Evolutionary conservation across 2,797 vertebrate species (phyloP), one percentile per base, ranked within the genome.

Genomic region (Centropyge bicolor): DNA sequence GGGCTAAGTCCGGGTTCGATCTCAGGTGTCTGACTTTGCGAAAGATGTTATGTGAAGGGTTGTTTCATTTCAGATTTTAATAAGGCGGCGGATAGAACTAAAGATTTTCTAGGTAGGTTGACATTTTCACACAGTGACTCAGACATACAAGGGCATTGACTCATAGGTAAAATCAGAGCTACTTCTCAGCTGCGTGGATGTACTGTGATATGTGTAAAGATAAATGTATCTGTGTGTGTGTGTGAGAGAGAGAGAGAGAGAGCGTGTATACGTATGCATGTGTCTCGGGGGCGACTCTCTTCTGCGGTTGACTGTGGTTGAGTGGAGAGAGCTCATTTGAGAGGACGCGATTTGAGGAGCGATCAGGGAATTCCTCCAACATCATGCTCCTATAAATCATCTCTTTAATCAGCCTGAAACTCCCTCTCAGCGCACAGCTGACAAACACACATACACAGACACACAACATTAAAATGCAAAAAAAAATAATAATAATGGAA

Each of bases 321-420:
- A 90, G 86, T 88, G 74, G 82, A 89, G 74, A 70, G 85, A 90
- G 87, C 86, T 93, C 84, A 92, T 94, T 93, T 91, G 80, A 90
- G 89, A 88, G 91, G 91, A 91, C 73, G 82, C 74, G 81, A 93
- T 93, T 90, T 93, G 83, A 94, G 90, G 88, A 91, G 91, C 74
- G 90, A 92, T 93, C 84, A 59, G 94, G 94, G 95, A 95, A 93
- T 94, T 93, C 92, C 92, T 93, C 87, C 73, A 88, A 89, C 91
- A 92, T 90, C 85, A 79, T 84, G 89, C 87, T 92, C 88, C 86
- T 90, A 94, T 95, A 95, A 95, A 95, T 95, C 95, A 95, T 94
- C 83, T 93, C 92, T 93, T 94, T 94, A 95, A 95, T 95, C 93
- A 95, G 93, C 89, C 94, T 89, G 86, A 94, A 94, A 92, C 90